Evolutionary conservation across 2,113 vertebrate species (phyloP), one percentile per base, ranked within the genome.

Genomic region (Talpa occidentalis): DNA sequence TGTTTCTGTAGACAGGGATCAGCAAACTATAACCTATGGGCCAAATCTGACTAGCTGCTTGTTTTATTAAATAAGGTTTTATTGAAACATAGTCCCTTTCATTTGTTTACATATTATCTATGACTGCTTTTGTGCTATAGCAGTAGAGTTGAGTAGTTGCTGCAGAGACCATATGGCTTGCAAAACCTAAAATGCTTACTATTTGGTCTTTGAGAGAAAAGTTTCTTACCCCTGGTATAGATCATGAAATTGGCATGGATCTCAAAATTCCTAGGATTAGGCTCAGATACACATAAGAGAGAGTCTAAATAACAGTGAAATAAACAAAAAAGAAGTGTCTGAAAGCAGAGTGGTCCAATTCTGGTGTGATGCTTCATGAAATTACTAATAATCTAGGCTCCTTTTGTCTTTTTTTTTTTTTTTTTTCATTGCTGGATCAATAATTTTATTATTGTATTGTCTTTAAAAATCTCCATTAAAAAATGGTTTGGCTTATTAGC

Each of bases 201-300:
- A 0, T 83, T 10, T 79, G 56, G 32, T 17, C 11, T 17, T 64
- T 79, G 47, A 77, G 12, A 90, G 90, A 76, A 85, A 60, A 10
- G n/a, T 37, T 86, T 73, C n/a, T 52, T 44, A 69, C 26, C 15
- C 30, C 3, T 59, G n/a, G 19, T 42, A 15, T 60, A n/a, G 59
- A 40, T 52, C 35, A 37, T 67, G 21, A 17, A 79, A 54, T 84
- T 91, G 72, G 47, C 47, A 91, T 81, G 42, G 74, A 67, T 91
- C 73, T 84, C 49, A 84, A 32, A 30, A 77, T 69, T 84, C 40
- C 28, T 84, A 52, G 83, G 40, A 30, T 91, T 95, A 74, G 24
- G 5, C 74, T 91, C 44, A 60, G 59, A 10, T 84, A 17, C 40
- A 42, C 76, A n/a, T 47, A 76, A 59, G 26, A 77, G 44, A 91